A percentile compares a stretch with the other conserved stretches of the same genome.
Evolutionary conservation across 2,797 vertebrate species (phyloP).

Genomic region (Pogonophryne albipinna): DNA sequence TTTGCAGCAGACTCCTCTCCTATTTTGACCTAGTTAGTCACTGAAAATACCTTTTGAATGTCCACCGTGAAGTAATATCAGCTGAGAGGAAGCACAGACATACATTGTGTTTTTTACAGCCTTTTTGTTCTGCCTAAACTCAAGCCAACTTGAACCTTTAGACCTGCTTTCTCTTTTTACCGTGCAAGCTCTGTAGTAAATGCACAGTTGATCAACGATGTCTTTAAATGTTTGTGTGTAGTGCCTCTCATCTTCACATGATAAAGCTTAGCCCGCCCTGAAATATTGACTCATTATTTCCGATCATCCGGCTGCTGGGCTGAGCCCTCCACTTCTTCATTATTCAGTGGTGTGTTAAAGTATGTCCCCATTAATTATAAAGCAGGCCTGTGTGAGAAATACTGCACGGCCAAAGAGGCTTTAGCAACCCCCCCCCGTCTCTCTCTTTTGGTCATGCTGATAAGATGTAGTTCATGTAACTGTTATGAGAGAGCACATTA

Average conservation of each 20-base stretch:
- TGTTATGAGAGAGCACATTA: constrained; percentile 26
- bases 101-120: background rate
- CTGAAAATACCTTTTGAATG: constrained; percentile 36
- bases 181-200: constrained; percentile 2
- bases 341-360: constrained; percentile 79
- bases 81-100: constrained; percentile 6
- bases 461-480: constrained; percentile 26
- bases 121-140: background rate
- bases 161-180: constrained; percentile 1
- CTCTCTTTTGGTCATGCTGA: constrained; percentile 5
- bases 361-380: constrained; percentile 78
- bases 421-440: constrained; percentile 3
- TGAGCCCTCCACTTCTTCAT: constrained; percentile 64
- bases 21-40: constrained; percentile 68
- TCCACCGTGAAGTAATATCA: constrained; percentile 13
- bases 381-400: constrained; percentile 66
- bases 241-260: constrained; percentile 12
- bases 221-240: constrained; percentile 18
- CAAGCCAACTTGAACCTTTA: constrained; percentile 1
- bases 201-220: constrained; percentile 13
- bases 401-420: constrained; percentile 55
- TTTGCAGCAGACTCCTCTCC: constrained; percentile 42
- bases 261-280: constrained; percentile 37
- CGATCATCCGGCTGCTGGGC: constrained; percentile 38
- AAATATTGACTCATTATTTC: constrained; percentile 57